A percentile compares a stretch with the other conserved stretches of the same genome.
Evolutionary conservation across 2,113 vertebrate genomes (phyloP).

Genomic region (Cyprinus carpio): DNA sequence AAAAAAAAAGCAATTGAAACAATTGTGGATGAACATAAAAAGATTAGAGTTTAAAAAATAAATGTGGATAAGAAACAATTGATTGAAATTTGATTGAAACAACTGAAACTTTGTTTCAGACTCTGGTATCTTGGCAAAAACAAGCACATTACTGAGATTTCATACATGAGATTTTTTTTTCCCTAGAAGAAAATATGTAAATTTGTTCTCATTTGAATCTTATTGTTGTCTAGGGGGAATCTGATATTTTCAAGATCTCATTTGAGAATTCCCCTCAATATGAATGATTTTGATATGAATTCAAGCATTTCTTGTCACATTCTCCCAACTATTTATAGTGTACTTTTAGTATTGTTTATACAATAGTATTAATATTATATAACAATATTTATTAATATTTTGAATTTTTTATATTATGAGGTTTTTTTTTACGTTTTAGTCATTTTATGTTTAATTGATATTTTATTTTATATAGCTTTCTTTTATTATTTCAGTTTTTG

Average conservation of each 20-base stretch:
- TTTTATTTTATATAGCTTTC: no score
- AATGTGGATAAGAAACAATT: neutral
- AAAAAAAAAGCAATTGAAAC: neutral
- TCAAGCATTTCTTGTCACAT: neutral
- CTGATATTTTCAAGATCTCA: neutral
- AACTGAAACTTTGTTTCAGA: no score
- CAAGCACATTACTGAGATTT: no score
- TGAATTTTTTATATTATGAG: no score
- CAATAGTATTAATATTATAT: no score
- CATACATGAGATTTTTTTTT: no score
- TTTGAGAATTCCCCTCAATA: neutral
- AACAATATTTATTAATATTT: no score
- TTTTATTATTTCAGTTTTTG: neutral
- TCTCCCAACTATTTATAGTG: no score
- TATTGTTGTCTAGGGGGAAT: neutral
- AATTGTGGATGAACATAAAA: neutral
- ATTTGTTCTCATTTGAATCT: neutral
- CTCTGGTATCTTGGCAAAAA: no score
- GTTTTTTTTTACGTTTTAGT: no score
- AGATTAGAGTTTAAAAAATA: neutral
- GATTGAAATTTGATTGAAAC: no score
- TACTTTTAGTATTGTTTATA: neutral
- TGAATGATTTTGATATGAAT: neutral
- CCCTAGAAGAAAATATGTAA: neutral
- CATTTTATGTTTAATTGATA: no score